These are phyloP conservation scores for Astreopora myriophthalma DNA, from an alignment of 64 coral and sea anemone genomes.

Conservation along the genomic window DNA sequence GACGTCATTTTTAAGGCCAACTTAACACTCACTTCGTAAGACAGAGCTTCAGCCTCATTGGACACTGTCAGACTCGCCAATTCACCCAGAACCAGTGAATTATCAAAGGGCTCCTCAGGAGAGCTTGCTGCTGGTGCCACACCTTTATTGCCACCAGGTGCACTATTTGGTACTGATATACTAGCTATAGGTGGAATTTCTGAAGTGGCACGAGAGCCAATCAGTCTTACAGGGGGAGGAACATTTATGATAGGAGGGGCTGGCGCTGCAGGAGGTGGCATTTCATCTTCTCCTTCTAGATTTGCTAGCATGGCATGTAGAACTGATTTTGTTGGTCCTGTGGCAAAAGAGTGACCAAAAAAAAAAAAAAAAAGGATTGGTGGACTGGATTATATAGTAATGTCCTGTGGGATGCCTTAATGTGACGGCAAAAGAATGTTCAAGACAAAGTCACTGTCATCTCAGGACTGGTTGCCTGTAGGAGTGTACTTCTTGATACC, in stretches of 20 bases:
- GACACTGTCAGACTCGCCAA: slow-evolving; percentile 90
- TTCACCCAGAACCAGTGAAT: slow-evolving; percentile 89
- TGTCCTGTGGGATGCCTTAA: neutral
- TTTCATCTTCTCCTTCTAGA: slow-evolving; percentile 91
- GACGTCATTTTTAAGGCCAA: too few species aligned
- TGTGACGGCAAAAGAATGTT: too few species aligned
- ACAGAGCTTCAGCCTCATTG: slow-evolving; percentile 94
- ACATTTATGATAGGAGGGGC: slow-evolving; percentile 66
- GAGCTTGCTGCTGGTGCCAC: slow-evolving; percentile 25
- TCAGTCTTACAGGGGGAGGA: slow-evolving; percentile 87
- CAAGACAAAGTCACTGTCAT: too few species aligned
- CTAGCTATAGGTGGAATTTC: slow-evolving; percentile 94
- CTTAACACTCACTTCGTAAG: slow-evolving; percentile 72
- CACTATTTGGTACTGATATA: slow-evolving; percentile 68
- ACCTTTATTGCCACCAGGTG: neutral
- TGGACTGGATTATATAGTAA: neutral
- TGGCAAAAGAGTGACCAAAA: too few species aligned
- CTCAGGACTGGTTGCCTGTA: too few species aligned
- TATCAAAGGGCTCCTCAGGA: slow-evolving; percentile 80
- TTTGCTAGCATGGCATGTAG: slow-evolving; percentile 99
- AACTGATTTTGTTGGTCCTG: slow-evolving; percentile 86
- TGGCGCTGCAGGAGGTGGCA: slow-evolving; percentile 31
- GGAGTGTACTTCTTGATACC: too few species aligned
- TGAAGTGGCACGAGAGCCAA: slow-evolving; percentile 80
- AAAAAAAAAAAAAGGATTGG: neutral